Evolutionary conservation across 2,113 vertebrate species (phyloP).

Genomic region (Tautogolabrus adspersus): DNA sequence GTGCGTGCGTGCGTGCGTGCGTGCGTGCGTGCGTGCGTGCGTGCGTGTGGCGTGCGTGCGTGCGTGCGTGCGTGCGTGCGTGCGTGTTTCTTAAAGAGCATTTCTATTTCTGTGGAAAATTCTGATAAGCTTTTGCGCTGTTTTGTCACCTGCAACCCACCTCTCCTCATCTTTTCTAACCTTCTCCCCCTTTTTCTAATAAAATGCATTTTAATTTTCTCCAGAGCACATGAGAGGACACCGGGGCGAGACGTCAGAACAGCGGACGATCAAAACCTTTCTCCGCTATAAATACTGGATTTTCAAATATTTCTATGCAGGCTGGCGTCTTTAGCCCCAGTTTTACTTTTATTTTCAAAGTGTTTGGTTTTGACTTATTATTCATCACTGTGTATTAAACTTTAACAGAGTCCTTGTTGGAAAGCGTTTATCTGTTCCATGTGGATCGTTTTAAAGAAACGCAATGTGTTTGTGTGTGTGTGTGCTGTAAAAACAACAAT

Average conservation of each 20-base stretch:
- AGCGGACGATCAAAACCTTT: conserved; percentile 15
- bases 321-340: background rate
- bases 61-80: background rate
- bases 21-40: background rate
- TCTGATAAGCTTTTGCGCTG: conserved; percentile 48
- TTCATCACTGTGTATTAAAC: conserved; percentile 35
- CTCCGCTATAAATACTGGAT: background rate
- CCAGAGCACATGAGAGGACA: conserved; percentile 26
- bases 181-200: background rate
- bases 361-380: background rate
- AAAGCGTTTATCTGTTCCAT: conserved; percentile 32
- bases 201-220: conserved; percentile 57
- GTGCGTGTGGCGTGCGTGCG: conserved; percentile 4
- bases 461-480: background rate
- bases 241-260: conserved; percentile 23
- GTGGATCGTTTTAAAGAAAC: conserved; percentile 20
- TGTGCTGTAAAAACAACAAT: conserved; percentile 44
- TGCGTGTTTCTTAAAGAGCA: conserved; percentile 24
- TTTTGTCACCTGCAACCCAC: conserved; percentile 39
- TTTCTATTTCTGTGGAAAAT: conserved; percentile 52
- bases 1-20: background rate
- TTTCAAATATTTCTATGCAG: background rate
- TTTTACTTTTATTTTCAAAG: conserved; percentile 35
- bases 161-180: background rate
- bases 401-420: conserved; percentile 23